Evolutionary conservation across 1,140 invertebrate genomes (phyloP).

Genomic region (Spodoptera frugiperda): DNA sequence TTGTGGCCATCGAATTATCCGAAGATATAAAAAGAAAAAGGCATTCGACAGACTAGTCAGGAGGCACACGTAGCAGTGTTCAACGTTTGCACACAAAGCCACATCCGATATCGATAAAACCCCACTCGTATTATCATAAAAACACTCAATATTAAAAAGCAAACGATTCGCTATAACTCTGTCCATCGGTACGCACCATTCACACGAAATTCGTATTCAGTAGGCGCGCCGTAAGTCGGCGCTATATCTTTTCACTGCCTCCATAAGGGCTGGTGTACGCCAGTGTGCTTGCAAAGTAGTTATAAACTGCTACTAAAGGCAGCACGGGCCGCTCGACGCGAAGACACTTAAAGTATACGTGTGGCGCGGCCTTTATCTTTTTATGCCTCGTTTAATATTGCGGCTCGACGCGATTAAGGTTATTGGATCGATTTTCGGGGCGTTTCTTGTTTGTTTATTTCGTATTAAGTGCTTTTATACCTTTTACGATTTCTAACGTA

Average conservation of each 20-base stretch:
- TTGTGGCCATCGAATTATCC: slow-evolving; percentile 28
- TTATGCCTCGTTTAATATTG: slow-evolving; percentile 56
- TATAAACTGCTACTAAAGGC: slow-evolving; percentile 59
- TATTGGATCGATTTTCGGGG: slow-evolving; percentile 50
- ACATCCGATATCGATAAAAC: slow-evolving; percentile 53
- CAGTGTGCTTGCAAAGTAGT: slow-evolving; percentile 57
- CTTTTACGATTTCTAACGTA: slow-evolving; percentile 35
- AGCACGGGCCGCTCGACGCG: slow-evolving; percentile 38
- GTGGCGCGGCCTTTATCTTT: slow-evolving; percentile 51
- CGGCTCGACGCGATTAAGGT: slow-evolving; percentile 53
- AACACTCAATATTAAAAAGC: slow-evolving; percentile 61
- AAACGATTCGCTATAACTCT: slow-evolving; percentile 51
- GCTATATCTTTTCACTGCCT: slow-evolving; percentile 64
- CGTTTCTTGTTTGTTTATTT: slow-evolving; percentile 52
- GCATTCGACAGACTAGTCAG: slow-evolving; percentile 11
- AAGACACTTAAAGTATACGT: slow-evolving; percentile 53
- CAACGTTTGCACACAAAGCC: slow-evolving; percentile 46
- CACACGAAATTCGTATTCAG: slow-evolving; percentile 57
- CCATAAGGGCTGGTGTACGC: slow-evolving; percentile 54
- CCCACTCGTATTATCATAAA: slow-evolving; percentile 53
- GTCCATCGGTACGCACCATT: slow-evolving; percentile 52
- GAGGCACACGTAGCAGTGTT: slow-evolving; percentile 28
- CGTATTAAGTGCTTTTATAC: slow-evolving; percentile 47
- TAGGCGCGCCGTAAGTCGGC: slow-evolving; percentile 35
- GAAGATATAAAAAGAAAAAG: slow-evolving; percentile 36